Evolutionary conservation across 2,113 vertebrate species (phyloP).

Genomic region (Budorcas taxicolor): DNA sequence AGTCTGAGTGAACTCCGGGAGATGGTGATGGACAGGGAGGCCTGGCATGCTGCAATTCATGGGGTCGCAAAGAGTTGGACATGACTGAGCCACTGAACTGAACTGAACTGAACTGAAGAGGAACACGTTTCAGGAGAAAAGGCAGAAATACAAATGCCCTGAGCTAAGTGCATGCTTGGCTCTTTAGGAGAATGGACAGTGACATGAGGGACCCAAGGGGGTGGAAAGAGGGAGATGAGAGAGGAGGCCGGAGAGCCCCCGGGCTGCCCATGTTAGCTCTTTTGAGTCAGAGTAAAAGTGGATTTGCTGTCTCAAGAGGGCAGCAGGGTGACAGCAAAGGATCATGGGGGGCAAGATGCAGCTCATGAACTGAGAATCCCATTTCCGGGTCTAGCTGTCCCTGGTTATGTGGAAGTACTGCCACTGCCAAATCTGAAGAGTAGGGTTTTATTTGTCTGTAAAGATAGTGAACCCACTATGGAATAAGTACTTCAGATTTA

Average conservation of each 20-base stretch:
- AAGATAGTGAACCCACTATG: background rate
- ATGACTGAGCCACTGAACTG: rapidly evolving
- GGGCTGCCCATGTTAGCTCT: rapidly evolving
- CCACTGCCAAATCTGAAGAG: background rate
- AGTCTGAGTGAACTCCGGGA: too few species aligned
- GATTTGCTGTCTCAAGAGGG: background rate
- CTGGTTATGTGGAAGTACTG: background rate
- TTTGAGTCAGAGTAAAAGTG: background rate
- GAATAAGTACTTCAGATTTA: background rate
- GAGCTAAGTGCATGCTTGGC: rapidly evolving
- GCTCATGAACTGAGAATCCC: background rate
- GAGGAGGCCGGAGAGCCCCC: background rate
- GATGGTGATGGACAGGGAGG: too few species aligned
- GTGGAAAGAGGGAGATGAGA: background rate
- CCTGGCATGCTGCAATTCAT: rapidly evolving
- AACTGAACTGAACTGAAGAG: background rate
- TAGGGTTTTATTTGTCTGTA: background rate
- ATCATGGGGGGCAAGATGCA: background rate
- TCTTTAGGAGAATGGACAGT: background rate
- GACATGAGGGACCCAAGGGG: background rate
- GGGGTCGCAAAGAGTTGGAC: too few species aligned
- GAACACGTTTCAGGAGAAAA: background rate
- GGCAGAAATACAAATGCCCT: background rate
- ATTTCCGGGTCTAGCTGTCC: background rate
- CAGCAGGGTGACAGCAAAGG: background rate